Conservation (phyloP, 2,888 invertebrate species). For the Drosophila cognata region DNA sequence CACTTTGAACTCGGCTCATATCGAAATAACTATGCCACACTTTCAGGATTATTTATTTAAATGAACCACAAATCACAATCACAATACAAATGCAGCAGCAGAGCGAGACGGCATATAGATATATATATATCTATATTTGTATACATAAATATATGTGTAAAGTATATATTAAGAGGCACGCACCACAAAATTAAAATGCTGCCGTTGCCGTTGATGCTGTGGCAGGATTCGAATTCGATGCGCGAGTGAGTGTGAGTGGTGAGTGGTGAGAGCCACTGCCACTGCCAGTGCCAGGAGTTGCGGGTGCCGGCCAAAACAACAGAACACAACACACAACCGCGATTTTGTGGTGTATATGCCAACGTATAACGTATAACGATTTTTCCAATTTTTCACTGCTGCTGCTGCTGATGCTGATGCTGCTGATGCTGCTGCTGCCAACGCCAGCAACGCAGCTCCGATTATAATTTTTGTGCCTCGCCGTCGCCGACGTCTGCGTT, state of each 20-base stretch:
- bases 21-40: constrained; percentile 37
- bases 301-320: constrained; percentile 64
- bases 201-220: constrained; percentile 52
- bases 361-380: constrained; percentile 69
- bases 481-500: constrained; percentile 38
- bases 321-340: constrained; percentile 58
- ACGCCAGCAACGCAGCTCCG: constrained; percentile 40
- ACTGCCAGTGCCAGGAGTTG: constrained; percentile 23
- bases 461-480: constrained; percentile 64
- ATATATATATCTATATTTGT: constrained; percentile 13
- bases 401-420: constrained; percentile 36
- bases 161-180: constrained; percentile 58
- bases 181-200: constrained; percentile 75
- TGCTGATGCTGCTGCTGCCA: constrained; percentile 34
- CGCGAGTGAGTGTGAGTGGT: constrained; percentile 67
- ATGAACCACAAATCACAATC: constrained; percentile 78
- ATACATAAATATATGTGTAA: constrained; percentile 6
- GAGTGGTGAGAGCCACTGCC: not conserved
- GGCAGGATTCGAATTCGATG: constrained; percentile 63
- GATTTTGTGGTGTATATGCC: constrained; percentile 66
- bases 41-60: constrained; percentile 76
- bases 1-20: constrained; percentile 2
- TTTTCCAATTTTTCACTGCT: constrained; percentile 65
- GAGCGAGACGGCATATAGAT: constrained; percentile 23
- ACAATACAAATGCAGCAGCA: constrained; percentile 45